Evolutionary conservation across 1,140 invertebrate genomes (phyloP), one percentile per base, ranked within the genome.

Genomic region (Meloidogyne chitwoodi): DNA sequence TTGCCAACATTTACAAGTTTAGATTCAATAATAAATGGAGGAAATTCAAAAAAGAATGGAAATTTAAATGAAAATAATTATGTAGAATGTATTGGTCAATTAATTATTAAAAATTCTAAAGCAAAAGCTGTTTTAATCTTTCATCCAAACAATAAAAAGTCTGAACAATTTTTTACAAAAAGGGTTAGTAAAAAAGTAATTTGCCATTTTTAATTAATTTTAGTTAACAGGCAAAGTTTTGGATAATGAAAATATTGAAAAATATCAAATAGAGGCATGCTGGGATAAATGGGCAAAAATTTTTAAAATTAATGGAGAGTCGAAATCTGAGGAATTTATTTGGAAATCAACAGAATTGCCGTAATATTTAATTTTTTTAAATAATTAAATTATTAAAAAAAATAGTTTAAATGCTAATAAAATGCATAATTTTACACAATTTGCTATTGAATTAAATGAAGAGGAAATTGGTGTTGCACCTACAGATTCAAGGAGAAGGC

Each of bases 191-290:
- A 14, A 41, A 12, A 12, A 10, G 31, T 2, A 34, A 34, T 34
- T 34, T 4, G 10, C 10, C 2, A 4, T 34, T 34, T 4, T 34
- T 34, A 3, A 56, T n/a, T 99, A 79, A 97, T 99, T 79, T 95
- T 98, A 48, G 96, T 96, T 72, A 95, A 95, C 89, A 90, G 99
- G 76, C 98, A 96, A 96, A 94, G 99, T 14, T 96, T 98, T 89
- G 94, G 98, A 88, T 93, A 96, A 87, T 19, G 24, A 67, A 16
- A 77, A 62, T 62, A n/a, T 94, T 56, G 91, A 91, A 78, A 56
- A 8, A n/a, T 93, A 91, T 90, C 92, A 96, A 71, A 90, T 97
- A 27, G 93, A 93, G 81, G 95, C 95, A 56, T n/a, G 2, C 0
- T 56, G 48, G 48, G 48, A 56, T 56, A 56, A 91, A 61, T 92